These are phyloP conservation scores for Platysteira castanea DNA, from an alignment of 2,113 vertebrate genomes.

Conservation along the genomic window DNA sequence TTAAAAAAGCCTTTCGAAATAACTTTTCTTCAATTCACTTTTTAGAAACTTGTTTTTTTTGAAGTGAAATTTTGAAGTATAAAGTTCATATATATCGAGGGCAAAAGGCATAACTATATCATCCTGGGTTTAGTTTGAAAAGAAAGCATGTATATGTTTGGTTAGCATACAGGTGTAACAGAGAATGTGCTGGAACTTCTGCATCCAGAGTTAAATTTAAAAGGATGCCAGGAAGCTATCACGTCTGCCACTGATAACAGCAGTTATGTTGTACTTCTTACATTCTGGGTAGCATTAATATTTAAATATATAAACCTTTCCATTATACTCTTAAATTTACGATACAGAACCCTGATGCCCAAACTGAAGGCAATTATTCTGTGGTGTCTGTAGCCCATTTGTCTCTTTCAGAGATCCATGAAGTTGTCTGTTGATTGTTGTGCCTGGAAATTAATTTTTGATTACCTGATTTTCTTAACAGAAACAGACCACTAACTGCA, in stretches of 20 bases:
- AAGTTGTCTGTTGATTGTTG: not conserved
- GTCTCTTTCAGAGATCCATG: not conserved
- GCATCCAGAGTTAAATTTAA: not conserved
- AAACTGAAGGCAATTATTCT: not conserved
- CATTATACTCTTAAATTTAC: not conserved
- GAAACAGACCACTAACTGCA: not conserved
- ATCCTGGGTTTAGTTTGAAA: not conserved
- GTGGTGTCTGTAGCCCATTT: not conserved
- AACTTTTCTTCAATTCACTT: not conserved
- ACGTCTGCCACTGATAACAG: not conserved
- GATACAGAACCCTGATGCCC: not conserved
- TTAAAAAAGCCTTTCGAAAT: fast-evolving
- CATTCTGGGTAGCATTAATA: not conserved
- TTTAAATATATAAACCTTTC: not conserved
- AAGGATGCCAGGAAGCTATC: not conserved
- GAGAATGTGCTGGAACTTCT: not conserved
- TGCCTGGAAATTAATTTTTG: constrained; percentile 32
- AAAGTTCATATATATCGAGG: not conserved
- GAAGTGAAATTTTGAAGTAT: not conserved
- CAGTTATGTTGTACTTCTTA: not conserved
- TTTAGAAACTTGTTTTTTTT: not conserved
- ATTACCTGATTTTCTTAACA: not conserved
- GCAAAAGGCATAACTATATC: not conserved
- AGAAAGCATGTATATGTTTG: not conserved
- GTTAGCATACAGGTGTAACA: not conserved